Evolutionary conservation across 2,888 invertebrate species (phyloP).

Genomic region (Pyrrhia umbra): DNA sequence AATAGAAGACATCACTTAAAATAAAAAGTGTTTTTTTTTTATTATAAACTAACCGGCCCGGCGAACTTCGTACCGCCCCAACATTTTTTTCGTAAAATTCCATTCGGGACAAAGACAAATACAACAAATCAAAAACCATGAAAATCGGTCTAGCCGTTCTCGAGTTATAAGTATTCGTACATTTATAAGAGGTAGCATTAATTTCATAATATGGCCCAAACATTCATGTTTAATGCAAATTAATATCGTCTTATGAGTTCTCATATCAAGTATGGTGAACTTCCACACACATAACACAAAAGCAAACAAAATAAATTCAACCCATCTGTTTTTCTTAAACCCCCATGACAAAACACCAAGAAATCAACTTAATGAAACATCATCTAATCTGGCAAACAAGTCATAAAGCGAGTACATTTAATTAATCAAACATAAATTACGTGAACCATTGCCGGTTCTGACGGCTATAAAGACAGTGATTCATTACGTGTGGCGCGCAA

Average conservation of each 20-base stretch:
- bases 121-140: no score
- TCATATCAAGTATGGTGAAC: slow-evolving; percentile 16
- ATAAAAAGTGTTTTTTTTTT: no score
- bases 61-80: no score
- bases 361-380: slow-evolving; percentile 52
- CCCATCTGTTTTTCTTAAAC: slow-evolving; percentile 19
- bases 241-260: slow-evolving; percentile 1
- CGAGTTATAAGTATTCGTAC: no score
- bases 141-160: no score
- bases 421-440: slow-evolving; percentile 60
- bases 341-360: slow-evolving; percentile 34
- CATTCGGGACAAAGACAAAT: no score
- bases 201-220: no score
- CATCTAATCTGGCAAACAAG: slow-evolving; percentile 56
- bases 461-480: slow-evolving; percentile 59
- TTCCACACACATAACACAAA: slow-evolving; percentile 12
- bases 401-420: slow-evolving; percentile 57
- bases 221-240: slow-evolving; percentile 3
- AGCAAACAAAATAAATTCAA: slow-evolving; percentile 36
- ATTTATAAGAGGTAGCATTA: no score
- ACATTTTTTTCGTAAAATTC: no score
- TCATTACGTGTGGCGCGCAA: slow-evolving; percentile 55
- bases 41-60: no score
- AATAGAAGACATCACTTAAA: no score
- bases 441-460: slow-evolving; percentile 56